phyloP scores from a whole-genome alignment of 2,888 invertebrate species.

The Acleris laterana region DNA sequence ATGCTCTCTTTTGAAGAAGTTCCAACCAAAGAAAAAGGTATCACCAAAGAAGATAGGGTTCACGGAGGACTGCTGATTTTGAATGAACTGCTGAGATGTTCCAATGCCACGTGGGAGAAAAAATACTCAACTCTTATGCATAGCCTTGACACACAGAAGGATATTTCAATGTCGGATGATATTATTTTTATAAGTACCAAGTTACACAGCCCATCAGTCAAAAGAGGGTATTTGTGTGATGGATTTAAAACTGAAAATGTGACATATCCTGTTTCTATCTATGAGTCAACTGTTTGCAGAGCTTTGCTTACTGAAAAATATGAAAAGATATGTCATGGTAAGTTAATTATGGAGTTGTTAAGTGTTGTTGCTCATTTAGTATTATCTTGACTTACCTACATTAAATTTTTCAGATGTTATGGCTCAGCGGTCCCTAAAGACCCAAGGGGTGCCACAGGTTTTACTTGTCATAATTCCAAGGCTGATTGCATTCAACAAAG shows the following conservation, averaged over 20 bases:
- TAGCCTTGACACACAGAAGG: slow-evolving; percentile 77
- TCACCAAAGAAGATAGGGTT: slow-evolving; percentile 93
- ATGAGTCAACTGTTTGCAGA: slow-evolving; percentile 94
- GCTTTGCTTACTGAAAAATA: slow-evolving; percentile 93
- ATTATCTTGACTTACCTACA: not conserved
- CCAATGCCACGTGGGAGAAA: slow-evolving; percentile 94
- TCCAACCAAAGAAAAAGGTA: slow-evolving; percentile 88
- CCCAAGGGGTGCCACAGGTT: slow-evolving; percentile 93
- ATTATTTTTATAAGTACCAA: slow-evolving; percentile 85
- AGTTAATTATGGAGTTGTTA: slow-evolving; percentile 6
- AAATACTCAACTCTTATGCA: slow-evolving; percentile 90
- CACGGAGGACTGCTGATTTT: slow-evolving; percentile 96
- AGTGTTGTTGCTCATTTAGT: not conserved
- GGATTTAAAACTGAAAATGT: slow-evolving; percentile 80
- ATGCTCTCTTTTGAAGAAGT: slow-evolving; percentile 90
- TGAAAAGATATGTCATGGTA: slow-evolving; percentile 89
- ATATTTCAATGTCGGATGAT: slow-evolving; percentile 79
- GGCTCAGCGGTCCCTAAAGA: slow-evolving; percentile 89
- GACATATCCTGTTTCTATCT: slow-evolving; percentile 84
- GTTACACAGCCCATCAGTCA: slow-evolving; percentile 84
- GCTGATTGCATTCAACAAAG: slow-evolving; percentile 95
- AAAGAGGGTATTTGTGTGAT: slow-evolving; percentile 78
- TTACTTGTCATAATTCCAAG: slow-evolving; percentile 94
- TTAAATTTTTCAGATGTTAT: slow-evolving; percentile 86
- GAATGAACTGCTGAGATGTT: slow-evolving; percentile 96